Percentiles rank a stretch among this genome's conserved stretches.
These are phyloP conservation scores for Apotomis turbidana DNA, from an alignment of 2,888 invertebrate species.

Conservation along the genomic window DNA sequence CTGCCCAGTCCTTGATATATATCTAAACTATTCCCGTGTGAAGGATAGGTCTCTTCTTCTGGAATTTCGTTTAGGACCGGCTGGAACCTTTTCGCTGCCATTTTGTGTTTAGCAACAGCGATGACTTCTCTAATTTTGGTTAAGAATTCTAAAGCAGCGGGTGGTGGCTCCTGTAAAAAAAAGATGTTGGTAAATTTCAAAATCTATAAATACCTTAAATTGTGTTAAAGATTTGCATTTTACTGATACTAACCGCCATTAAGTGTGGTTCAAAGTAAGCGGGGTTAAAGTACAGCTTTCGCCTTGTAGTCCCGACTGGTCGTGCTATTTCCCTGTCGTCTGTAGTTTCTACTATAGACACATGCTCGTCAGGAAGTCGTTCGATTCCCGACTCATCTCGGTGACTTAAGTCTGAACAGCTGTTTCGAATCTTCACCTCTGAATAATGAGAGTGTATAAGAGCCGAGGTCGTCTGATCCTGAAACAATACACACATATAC, in stretches of 20 bases:
- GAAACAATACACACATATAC: constrained; percentile 47
- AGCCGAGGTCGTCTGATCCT: constrained; percentile 86
- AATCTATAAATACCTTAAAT: neutral
- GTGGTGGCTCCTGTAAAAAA: constrained; percentile 91
- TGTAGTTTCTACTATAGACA: constrained; percentile 92
- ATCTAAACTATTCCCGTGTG: constrained; percentile 79
- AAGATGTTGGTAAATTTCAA: constrained; percentile 37
- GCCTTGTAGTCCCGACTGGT: constrained; percentile 88
- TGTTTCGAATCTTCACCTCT: constrained; percentile 66
- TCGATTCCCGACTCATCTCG: constrained; percentile 86
- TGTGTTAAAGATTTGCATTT: neutral
- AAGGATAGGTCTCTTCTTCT: constrained; percentile 87
- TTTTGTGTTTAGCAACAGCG: constrained; percentile 94
- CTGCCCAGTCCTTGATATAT: constrained; percentile 77
- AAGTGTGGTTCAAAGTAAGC: constrained; percentile 95
- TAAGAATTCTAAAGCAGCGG: constrained; percentile 94
- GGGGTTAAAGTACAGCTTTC: constrained; percentile 94
- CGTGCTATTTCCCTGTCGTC: constrained; percentile 88
- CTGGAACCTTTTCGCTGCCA: constrained; percentile 91
- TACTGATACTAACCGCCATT: constrained; percentile 85
- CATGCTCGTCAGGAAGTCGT: constrained; percentile 92
- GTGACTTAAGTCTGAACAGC: constrained; percentile 66
- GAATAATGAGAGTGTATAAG: constrained; percentile 86
- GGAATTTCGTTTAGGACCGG: constrained; percentile 92
- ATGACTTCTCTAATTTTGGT: constrained; percentile 95